These are phyloP conservation scores for Cebidichthys violaceus DNA, from an alignment of 2,113 vertebrate genomes.

Conservation along the genomic window DNA sequence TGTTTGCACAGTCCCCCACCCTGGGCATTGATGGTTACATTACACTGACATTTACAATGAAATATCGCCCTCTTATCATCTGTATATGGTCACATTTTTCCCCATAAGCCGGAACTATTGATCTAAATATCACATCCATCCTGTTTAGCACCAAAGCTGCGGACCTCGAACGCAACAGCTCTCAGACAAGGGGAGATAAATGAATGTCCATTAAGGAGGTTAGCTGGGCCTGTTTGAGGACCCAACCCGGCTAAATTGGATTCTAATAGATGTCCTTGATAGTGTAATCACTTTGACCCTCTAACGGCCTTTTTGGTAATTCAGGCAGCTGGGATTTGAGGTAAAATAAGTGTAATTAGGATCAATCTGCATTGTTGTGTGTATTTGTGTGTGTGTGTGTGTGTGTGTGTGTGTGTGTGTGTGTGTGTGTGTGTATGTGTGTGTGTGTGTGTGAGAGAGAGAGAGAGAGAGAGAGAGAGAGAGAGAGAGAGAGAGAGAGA, in stretches of 20 bases:
- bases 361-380: slow-evolving; percentile 66
- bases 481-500: background rate
- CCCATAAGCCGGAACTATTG: slow-evolving; percentile 70
- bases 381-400: slow-evolving; percentile 14
- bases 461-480: background rate
- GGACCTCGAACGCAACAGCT: slow-evolving; percentile 61
- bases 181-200: slow-evolving; percentile 75
- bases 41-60: slow-evolving; percentile 78
- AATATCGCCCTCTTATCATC: slow-evolving; percentile 76
- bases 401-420: slow-evolving; percentile 18
- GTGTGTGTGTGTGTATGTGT: background rate
- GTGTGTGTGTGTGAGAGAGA: background rate
- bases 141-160: slow-evolving; percentile 68
- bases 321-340: slow-evolving; percentile 56
- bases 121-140: slow-evolving; percentile 81
- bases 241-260: slow-evolving; percentile 75
- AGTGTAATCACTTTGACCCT: slow-evolving; percentile 77
- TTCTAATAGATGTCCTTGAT: slow-evolving; percentile 82
- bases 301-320: slow-evolving; percentile 55
- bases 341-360: slow-evolving; percentile 63
- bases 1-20: slow-evolving; percentile 28
- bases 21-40: slow-evolving; percentile 64
- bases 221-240: slow-evolving; percentile 69
- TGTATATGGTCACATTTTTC: slow-evolving; percentile 69
- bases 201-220: slow-evolving; percentile 74